A percentile compares a stretch with the other conserved stretches of the same genome.
phyloP scores from a whole-genome alignment of 2,113 vertebrate species.

The Macheiramphus alcinus region DNA sequence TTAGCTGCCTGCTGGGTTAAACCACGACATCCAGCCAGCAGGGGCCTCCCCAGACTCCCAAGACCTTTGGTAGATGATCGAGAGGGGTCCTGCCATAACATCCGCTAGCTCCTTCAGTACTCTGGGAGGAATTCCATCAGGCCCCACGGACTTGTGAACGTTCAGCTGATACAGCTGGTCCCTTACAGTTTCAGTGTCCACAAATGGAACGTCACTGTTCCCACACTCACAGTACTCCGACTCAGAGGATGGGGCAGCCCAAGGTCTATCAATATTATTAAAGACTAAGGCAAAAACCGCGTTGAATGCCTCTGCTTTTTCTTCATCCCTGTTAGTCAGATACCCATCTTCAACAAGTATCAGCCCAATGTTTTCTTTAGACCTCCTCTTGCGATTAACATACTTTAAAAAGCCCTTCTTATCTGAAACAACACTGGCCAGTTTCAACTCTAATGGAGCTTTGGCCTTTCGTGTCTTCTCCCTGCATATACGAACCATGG shows the following conservation, averaged over 20 bases:
- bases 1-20: not conserved
- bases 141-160: not conserved
- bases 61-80: not conserved
- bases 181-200: no score
- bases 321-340: not conserved
- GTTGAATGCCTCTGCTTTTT: not conserved
- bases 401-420: not conserved
- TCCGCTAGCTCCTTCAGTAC: not conserved
- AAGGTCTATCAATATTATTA: not conserved
- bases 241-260: not conserved
- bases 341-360: not conserved
- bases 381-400: not conserved
- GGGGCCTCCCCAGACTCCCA: not conserved
- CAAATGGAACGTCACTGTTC: not conserved
- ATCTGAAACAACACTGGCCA: not conserved
- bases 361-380: not conserved
- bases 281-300: not conserved
- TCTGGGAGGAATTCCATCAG: not conserved
- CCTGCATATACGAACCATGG: not conserved
- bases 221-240: not conserved
- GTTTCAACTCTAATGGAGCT: not conserved
- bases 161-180: not conserved
- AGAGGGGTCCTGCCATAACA: not conserved
- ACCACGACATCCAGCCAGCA: not conserved
- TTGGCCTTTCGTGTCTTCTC: not conserved